Evolutionary conservation across 1,140 invertebrate genomes (phyloP).

Genomic region (Drosophila equinoxialis): DNA sequence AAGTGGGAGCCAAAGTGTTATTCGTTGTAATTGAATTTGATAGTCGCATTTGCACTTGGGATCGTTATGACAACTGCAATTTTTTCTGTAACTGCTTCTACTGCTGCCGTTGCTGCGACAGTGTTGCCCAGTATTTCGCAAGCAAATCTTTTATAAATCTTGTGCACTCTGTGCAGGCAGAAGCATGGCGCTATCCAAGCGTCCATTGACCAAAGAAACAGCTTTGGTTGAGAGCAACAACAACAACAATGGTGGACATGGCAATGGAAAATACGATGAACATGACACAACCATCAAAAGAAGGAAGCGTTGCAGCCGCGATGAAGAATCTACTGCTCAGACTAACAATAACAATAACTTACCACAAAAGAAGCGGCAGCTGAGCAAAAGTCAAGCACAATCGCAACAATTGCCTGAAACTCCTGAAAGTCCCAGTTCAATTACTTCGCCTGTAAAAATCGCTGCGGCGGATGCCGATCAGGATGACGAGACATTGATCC

Average conservation of each 20-base stretch:
- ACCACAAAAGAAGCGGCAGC: slow-evolving; percentile 86
- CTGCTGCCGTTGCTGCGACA: background rate
- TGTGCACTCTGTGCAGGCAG: background rate
- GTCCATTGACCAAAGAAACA: slow-evolving; percentile 80
- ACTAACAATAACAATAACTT: slow-evolving; percentile 74
- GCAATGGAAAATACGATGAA: slow-evolving; percentile 40
- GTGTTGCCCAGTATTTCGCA: background rate
- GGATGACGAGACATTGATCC: slow-evolving; percentile 91
- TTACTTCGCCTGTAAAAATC: slow-evolving; percentile 16
- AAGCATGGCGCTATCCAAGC: slow-evolving; percentile 79
- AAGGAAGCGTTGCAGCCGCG: slow-evolving; percentile 78
- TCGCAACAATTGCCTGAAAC: slow-evolving; percentile 32
- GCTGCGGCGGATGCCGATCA: slow-evolving; percentile 74
- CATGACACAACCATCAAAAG: slow-evolving; percentile 76
- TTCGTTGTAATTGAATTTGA: slow-evolving; percentile 4
- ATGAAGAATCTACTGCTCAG: slow-evolving; percentile 62
- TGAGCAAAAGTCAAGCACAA: slow-evolving; percentile 59
- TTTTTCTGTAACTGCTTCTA: slow-evolving; percentile 1
- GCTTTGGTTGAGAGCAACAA: slow-evolving; percentile 65
- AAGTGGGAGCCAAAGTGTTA: background rate
- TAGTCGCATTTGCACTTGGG: background rate
- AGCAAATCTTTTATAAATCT: background rate
- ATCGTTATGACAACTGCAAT: slow-evolving; percentile 1
- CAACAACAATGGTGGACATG: slow-evolving; percentile 28
- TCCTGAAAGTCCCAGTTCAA: slow-evolving; percentile 35